phyloP scores from a whole-genome alignment of 2,888 invertebrate genomes.

The Cosmia trapezina region DNA sequence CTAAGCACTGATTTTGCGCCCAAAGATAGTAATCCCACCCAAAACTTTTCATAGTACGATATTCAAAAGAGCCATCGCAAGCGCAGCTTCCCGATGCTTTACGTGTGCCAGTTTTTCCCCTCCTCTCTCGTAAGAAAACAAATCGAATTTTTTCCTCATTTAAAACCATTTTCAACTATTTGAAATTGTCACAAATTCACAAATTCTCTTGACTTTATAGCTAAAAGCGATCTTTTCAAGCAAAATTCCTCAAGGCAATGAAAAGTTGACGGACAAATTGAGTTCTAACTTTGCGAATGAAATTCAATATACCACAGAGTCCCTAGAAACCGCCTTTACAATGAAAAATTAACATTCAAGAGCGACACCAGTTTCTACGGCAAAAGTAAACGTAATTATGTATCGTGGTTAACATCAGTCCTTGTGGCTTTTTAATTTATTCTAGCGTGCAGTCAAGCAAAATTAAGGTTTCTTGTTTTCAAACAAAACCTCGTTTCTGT shows the following conservation, averaged over 20 bases:
- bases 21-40: not conserved
- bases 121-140: not conserved
- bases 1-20: not conserved
- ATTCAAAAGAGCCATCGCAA: not conserved
- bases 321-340: conserved; percentile 27
- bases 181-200: not conserved
- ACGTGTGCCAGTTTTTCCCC: not conserved
- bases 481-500: conserved; percentile 40
- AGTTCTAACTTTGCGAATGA: conserved; percentile 5
- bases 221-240: not conserved
- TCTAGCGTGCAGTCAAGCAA: conserved; percentile 66
- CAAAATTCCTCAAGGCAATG: not conserved
- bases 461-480: conserved; percentile 63
- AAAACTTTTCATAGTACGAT: not conserved
- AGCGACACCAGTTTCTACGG: conserved; percentile 30
- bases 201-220: not conserved
- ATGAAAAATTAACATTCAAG: conserved; percentile 24
- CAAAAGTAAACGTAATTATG: conserved; percentile 59
- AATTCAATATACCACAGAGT: conserved; percentile 20
- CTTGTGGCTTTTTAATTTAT: conserved; percentile 70
- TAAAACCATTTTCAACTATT: not conserved
- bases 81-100: conserved; percentile 3
- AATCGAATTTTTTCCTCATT: not conserved
- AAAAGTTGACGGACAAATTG: conserved; percentile 12
- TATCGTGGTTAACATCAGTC: conserved; percentile 70